Base-by-base conservation (phyloP, 2,888 invertebrate genomes). In the Diplolepis rosae region DNA sequence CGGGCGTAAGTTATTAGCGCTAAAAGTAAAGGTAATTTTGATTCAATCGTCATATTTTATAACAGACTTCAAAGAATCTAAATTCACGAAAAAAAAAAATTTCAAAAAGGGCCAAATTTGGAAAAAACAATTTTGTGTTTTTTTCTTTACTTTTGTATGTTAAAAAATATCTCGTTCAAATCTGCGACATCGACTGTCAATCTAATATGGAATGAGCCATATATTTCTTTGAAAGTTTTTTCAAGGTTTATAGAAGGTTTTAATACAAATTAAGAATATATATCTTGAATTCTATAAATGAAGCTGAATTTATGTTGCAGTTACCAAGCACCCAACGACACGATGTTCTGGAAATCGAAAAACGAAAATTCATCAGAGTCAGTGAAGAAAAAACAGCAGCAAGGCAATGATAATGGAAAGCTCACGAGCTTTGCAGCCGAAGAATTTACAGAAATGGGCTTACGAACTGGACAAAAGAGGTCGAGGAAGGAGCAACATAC, bases 401-500 rank as follows among this genome's bases (percentile, higher is more conserved):
- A 13, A 50, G 48, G 61, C 65, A 35, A 45, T 48, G 65, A 18
- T 39, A 52, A 70, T 24, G 71, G 54, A 65, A 65, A 42, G 15
- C 28, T 72, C 51, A 70, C 66, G 13, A 72, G 65, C 45, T 69
- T 69, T 18, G 56, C 73, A 42, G 32, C 70, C 18, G 56, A 68
- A 65, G 69, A 68, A 42, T 65, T 73, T 48, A 65, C 71, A 30
- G 70, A 35, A 65, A 70, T 42, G 61, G 27, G 70, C 24, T 48
- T 70, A 5, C 70, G 69, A 61, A 9, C 42, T 28, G 67, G 70
- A 42, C 70, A 74, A 66, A 76, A 76, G 70, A 68, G 76, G 32
- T 70, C 77, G 27, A 75, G 73, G 27, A 76, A 67, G 52, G 71
- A 79, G 24, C 75, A 81, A 68, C 54, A 67, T 32, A 65, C 66